phyloP scores from a whole-genome alignment of 2,888 invertebrate genomes.

The Tinea pellionella region DNA sequence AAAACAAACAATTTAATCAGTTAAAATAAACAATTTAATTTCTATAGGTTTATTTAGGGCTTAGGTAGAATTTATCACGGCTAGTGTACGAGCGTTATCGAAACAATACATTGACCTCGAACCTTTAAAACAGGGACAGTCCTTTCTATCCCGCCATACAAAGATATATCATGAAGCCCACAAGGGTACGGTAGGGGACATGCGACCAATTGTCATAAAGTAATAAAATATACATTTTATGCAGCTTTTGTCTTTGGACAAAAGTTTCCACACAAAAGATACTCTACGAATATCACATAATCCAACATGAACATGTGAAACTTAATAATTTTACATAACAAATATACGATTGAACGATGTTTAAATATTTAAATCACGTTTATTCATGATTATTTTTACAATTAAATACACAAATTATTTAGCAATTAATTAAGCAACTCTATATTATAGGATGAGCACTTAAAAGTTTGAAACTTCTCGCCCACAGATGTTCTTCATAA shows the following conservation, averaged over 20 bases:
- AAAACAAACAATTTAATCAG: neutral
- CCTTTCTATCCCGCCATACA: neutral
- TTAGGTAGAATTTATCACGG: neutral
- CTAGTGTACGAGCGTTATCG: neutral
- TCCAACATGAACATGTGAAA: neutral
- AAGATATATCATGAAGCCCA: constrained; percentile 1
- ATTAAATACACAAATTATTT: neutral
- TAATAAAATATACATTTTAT: constrained; percentile 8
- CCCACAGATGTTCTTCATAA: neutral
- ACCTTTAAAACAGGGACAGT: neutral
- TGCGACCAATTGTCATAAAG: neutral
- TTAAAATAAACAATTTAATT: neutral
- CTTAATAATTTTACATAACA: too few relatives aligned
- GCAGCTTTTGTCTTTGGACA: constrained; percentile 2
- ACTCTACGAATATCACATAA: neutral
- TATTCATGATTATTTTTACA: too few relatives aligned
- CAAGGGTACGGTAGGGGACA: neutral
- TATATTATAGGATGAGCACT: neutral
- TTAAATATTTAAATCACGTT: too few relatives aligned
- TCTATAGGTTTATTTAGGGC: neutral
- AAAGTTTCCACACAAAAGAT: neutral
- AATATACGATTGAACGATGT: too few relatives aligned
- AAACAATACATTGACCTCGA: neutral
- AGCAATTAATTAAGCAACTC: neutral
- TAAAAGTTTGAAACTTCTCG: neutral